Conservation (phyloP, 2,113 vertebrate genomes). For the Bufo bufo region DNA sequence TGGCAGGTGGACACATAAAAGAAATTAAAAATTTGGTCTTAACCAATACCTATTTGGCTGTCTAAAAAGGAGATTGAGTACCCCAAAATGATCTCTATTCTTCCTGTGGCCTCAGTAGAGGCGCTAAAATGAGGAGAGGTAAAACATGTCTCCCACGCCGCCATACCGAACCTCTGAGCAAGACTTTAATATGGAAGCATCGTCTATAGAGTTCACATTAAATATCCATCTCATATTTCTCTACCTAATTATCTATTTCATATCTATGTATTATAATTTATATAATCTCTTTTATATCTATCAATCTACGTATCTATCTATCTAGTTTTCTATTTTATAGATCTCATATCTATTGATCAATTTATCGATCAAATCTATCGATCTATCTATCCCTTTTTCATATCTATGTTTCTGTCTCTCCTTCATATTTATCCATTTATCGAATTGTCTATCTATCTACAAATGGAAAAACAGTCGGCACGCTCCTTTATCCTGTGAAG, state of each 20-base stretch:
- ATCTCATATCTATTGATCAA: neutral
- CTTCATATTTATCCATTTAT: neutral
- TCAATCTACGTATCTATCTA: neutral
- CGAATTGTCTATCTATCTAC: neutral
- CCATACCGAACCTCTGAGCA: neutral
- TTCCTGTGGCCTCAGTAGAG: neutral
- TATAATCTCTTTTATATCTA: neutral
- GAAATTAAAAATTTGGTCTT: constrained; percentile 49
- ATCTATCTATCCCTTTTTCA: neutral
- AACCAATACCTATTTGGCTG: constrained; percentile 55
- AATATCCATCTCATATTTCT: neutral
- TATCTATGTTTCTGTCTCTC: neutral
- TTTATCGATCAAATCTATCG: neutral
- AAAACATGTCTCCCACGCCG: neutral
- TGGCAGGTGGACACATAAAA: constrained; percentile 57
- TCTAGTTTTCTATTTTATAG: neutral
- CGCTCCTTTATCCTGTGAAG: no score
- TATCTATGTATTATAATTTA: neutral
- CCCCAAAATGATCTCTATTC: constrained; percentile 44
- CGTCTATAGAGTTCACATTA: no score
- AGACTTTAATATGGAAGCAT: neutral
- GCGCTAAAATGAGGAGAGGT: neutral
- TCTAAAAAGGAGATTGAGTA: constrained; percentile 52
- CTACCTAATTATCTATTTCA: neutral
- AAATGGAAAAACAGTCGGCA: no score